phyloP scores from a whole-genome alignment of 2,888 invertebrate genomes.

The Drosophila basisetae region DNA sequence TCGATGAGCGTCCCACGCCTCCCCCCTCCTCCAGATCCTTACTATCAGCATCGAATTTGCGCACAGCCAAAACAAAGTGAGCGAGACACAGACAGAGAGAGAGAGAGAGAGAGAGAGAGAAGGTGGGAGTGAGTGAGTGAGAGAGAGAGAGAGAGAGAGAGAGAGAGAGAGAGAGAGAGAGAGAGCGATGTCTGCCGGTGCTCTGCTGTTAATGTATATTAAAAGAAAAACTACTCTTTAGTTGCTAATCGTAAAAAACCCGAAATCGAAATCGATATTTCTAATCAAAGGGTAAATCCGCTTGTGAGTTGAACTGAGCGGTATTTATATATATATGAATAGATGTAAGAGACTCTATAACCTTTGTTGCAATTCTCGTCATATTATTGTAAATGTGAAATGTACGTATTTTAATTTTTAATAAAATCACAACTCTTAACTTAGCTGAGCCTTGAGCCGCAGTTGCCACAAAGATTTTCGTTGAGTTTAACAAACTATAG shows the following conservation, averaged over 20 bases:
- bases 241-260: constrained; percentile 53
- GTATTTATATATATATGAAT: constrained; percentile 18
- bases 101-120: background rate
- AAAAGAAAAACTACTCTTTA: constrained; percentile 44
- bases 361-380: constrained; percentile 79
- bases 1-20: constrained; percentile 81
- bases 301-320: constrained; percentile 22
- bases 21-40: constrained; percentile 82
- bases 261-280: constrained; percentile 54
- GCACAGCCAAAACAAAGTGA: constrained; percentile 70
- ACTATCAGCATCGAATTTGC: constrained; percentile 82
- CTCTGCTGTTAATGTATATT: constrained; percentile 54
- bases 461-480: background rate
- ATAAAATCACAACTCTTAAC: constrained; percentile 70
- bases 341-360: constrained; percentile 56
- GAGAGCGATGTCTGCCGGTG: constrained; percentile 34
- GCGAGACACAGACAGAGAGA: background rate
- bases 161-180: background rate
- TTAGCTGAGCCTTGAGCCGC: constrained; percentile 25
- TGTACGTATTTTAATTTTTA: constrained; percentile 63
- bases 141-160: background rate
- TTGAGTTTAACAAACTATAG: constrained; percentile 13
- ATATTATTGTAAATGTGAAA: constrained; percentile 76
- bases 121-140: background rate
- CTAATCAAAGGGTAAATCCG: constrained; percentile 54